Percentiles rank a stretch among this genome's conserved stretches.
These are phyloP conservation scores for Oryzias melastigma DNA, from an alignment of 2,113 vertebrate species.

Conservation along the genomic window DNA sequence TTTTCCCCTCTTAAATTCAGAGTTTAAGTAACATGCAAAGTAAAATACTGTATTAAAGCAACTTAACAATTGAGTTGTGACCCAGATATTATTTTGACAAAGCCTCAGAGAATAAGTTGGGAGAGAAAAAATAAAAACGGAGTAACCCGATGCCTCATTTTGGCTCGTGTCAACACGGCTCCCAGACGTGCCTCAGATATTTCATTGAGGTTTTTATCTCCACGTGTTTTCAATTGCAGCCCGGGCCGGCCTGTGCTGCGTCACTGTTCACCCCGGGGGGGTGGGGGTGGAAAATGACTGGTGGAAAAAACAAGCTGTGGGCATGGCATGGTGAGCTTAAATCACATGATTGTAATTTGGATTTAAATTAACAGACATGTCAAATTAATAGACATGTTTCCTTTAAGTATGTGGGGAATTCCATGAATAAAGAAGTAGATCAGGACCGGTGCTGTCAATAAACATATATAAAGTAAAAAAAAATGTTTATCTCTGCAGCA, in stretches of 20 bases:
- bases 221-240: conserved; percentile 52
- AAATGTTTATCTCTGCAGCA: conserved; percentile 10
- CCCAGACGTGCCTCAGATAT: conserved; percentile 48
- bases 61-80: conserved; percentile 1
- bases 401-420: neutral
- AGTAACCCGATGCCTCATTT: conserved; percentile 39
- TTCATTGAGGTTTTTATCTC: conserved; percentile 42
- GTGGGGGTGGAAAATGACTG: conserved; percentile 24
- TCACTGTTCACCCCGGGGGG: conserved; percentile 31
- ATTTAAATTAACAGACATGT: too few species aligned
- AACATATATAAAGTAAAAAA: conserved; percentile 21
- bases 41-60: neutral
- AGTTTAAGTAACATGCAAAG: too few species aligned
- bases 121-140: conserved; percentile 31
- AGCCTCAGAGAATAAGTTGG: neutral
- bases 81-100: neutral
- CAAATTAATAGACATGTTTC: neutral
- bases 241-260: conserved; percentile 22
- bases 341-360: conserved; percentile 11
- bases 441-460: neutral
- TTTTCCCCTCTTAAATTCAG: too few species aligned
- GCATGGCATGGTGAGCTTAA: conserved; percentile 38
- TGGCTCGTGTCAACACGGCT: conserved; percentile 30
- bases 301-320: conserved; percentile 26
- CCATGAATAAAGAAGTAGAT: neutral